A percentile compares a stretch with the other conserved stretches of the same genome.
Conservation (phyloP, 2,797 vertebrate genomes). For the Loriculus beryllinus region DNA sequence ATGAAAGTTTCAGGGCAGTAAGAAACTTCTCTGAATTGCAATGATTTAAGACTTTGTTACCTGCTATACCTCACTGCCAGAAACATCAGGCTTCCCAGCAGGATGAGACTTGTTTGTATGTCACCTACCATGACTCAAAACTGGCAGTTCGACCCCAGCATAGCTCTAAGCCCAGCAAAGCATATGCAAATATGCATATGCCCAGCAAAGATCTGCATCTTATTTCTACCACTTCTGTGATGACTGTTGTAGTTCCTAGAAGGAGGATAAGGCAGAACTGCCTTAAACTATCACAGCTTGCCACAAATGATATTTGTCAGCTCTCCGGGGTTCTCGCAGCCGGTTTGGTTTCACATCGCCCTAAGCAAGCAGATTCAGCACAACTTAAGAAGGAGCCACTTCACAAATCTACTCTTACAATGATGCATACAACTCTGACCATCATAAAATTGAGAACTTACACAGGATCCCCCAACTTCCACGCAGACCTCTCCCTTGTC, state of each 20-base stretch:
- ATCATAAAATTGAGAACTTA: not conserved
- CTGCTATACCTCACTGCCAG: not conserved
- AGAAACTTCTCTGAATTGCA: not conserved
- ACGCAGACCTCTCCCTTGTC: not conserved
- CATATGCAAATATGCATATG: no score
- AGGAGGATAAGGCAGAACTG: not conserved
- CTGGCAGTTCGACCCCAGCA: not conserved
- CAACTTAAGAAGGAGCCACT: not conserved
- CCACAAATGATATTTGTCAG: not conserved
- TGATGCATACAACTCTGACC: not conserved
- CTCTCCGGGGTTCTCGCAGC: not conserved
- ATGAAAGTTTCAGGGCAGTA: not conserved
- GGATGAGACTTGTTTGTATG: not conserved
- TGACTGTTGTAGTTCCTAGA: accelerated
- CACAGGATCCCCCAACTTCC: not conserved
- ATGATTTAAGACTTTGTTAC: not conserved
- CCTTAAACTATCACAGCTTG: not conserved
- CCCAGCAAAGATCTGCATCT: not conserved
- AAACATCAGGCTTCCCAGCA: not conserved
- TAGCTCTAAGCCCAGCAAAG: not conserved
- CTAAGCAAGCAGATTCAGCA: not conserved
- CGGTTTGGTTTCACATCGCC: not conserved
- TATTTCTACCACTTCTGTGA: not conserved
- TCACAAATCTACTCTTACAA: not conserved
- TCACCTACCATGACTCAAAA: not conserved